phyloP scores from a whole-genome alignment of 2,797 vertebrate species.

The Sphenodon punctatus region DNA sequence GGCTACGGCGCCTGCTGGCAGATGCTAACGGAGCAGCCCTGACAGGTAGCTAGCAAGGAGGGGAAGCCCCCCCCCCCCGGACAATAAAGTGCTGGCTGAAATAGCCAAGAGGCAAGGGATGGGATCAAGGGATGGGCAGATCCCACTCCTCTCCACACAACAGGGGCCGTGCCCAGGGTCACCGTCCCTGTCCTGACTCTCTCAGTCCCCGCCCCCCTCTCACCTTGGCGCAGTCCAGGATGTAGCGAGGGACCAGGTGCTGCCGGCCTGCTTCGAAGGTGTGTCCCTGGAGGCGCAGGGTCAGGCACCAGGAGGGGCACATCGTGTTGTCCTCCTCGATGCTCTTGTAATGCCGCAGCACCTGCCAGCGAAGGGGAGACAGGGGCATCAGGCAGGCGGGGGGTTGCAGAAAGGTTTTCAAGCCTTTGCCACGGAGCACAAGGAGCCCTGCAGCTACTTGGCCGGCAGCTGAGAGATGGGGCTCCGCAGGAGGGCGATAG shows the following conservation, averaged over 20 bases:
- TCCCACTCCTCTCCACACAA: neutral
- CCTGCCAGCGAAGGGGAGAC: conserved; percentile 46
- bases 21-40: neutral
- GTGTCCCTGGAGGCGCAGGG: conserved; percentile 83
- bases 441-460: too few species aligned
- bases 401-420: neutral
- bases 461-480: too few species aligned
- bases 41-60: neutral
- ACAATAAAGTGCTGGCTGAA: neutral
- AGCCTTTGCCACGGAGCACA: too few species aligned
- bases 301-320: conserved; percentile 87
- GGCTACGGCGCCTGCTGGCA: neutral
- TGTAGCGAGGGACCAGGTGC: conserved; percentile 80
- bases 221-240: conserved; percentile 80
- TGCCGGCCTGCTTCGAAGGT: conserved; percentile 78
- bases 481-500: too few species aligned
- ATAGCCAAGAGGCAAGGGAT: neutral
- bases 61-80: neutral
- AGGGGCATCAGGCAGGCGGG: neutral
- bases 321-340: conserved; percentile 76
- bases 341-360: conserved; percentile 74
- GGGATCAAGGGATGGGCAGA: neutral
- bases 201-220: conserved; percentile 47
- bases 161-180: neutral
- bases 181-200: too few species aligned